Evolutionary conservation across 2,888 invertebrate genomes (phyloP).

Genomic region (Parasteatoda lunata): DNA sequence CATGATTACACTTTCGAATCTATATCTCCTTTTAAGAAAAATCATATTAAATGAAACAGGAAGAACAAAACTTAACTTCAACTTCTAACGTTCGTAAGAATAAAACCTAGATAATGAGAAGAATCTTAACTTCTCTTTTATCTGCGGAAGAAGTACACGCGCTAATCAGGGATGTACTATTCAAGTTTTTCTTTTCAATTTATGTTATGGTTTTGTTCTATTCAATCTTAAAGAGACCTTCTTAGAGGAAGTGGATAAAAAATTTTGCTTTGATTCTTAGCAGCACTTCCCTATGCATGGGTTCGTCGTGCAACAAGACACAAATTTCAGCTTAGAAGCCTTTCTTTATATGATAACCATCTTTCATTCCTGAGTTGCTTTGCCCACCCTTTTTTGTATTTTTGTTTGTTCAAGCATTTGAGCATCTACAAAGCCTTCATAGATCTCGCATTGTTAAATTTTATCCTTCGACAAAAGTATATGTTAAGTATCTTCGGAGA

Average conservation of each 20-base stretch:
- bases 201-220: slow-evolving; percentile 5
- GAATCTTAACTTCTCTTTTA: slow-evolving; percentile 5
- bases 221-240: slow-evolving; percentile 20
- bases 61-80: too few species aligned
- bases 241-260: slow-evolving; percentile 11
- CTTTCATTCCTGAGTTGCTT: slow-evolving; percentile 32
- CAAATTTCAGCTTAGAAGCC: slow-evolving; percentile 49
- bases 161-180: slow-evolving; percentile 37
- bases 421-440: slow-evolving; percentile 19
- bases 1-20: too few species aligned
- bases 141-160: slow-evolving; percentile 28
- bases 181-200: slow-evolving; percentile 11
- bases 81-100: too few species aligned
- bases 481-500: too few species aligned
- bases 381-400: slow-evolving; percentile 29
- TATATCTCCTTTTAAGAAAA: too few species aligned
- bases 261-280: not conserved
- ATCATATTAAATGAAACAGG: too few species aligned
- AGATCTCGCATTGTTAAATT: not conserved
- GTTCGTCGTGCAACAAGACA: slow-evolving; percentile 38
- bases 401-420: slow-evolving; percentile 39
- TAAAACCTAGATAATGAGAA: too few species aligned
- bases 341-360: slow-evolving; percentile 33
- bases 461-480: too few species aligned
- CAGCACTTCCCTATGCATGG: slow-evolving; percentile 14